phyloP scores from a whole-genome alignment of 1,140 invertebrate species.

The Samia ricini region DNA sequence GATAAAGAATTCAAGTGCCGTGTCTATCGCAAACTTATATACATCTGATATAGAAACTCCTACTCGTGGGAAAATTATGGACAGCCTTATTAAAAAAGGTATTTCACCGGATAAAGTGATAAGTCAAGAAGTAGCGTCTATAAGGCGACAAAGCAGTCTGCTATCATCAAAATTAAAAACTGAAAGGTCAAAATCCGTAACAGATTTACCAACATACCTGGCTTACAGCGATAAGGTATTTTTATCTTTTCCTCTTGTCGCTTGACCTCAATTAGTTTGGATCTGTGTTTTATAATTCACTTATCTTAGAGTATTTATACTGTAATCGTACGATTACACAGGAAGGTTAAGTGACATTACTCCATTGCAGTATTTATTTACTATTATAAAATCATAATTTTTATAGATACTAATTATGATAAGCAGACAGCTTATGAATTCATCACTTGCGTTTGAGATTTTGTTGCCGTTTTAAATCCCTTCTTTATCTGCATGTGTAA shows the following conservation, averaged over 20 bases:
- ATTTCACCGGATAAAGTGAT: slow-evolving; percentile 82
- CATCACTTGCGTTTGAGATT: no score
- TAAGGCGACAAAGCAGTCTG: slow-evolving; percentile 55
- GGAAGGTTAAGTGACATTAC: not conserved
- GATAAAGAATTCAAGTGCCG: slow-evolving; percentile 63
- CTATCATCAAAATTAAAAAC: slow-evolving; percentile 43
- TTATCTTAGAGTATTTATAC: not conserved
- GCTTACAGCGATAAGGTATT: slow-evolving; percentile 82
- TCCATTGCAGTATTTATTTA: slow-evolving; percentile 6
- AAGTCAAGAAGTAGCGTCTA: slow-evolving; percentile 80
- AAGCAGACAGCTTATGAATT: not conserved
- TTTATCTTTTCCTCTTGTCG: slow-evolving; percentile 4
- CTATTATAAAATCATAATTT: no score
- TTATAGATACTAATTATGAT: not conserved
- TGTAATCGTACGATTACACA: not conserved
- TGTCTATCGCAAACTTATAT: slow-evolving; percentile 68
- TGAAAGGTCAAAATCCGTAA: slow-evolving; percentile 77
- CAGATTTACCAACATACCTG: slow-evolving; percentile 87
- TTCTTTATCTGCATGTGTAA: no score
- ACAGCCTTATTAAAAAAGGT: slow-evolving; percentile 80
- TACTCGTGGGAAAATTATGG: slow-evolving; percentile 52
- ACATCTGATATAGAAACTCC: slow-evolving; percentile 45
- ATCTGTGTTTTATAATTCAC: not conserved
- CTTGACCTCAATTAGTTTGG: slow-evolving; percentile 3
- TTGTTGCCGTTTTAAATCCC: no score